A percentile compares a stretch with the other conserved stretches of the same genome.
Evolutionary conservation across 2,888 invertebrate species (phyloP).

Genomic region (Drosophila putrida): DNA sequence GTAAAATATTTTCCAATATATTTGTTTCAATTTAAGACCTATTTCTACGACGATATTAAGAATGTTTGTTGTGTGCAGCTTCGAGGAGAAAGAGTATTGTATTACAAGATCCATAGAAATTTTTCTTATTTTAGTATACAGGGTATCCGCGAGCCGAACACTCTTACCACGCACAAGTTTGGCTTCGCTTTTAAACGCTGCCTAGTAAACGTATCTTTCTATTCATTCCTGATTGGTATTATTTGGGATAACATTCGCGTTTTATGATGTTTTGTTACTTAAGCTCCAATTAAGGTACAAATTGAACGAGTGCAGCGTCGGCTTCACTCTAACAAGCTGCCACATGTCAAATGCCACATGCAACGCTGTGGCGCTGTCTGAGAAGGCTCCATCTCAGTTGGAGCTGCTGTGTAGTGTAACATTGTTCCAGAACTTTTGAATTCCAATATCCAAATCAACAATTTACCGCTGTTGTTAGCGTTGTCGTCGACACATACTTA

Average conservation of each 20-base stretch:
- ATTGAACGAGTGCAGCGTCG: constrained; percentile 13
- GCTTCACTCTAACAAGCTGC: constrained; percentile 51
- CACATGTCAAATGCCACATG: constrained; percentile 53
- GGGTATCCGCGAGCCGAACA: not conserved
- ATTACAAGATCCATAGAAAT: too few species aligned
- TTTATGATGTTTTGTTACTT: constrained; percentile 42
- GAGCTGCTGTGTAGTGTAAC: constrained; percentile 17
- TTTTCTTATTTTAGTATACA: not conserved
- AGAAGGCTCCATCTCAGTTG: not conserved
- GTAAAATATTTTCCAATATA: too few species aligned
- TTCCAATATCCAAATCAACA: constrained; percentile 81
- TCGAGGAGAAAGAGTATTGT: too few species aligned
- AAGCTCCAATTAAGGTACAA: constrained; percentile 38
- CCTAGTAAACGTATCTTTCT: constrained; percentile 2
- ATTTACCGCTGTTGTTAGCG: constrained; percentile 67
- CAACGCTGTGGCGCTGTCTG: constrained; percentile 42
- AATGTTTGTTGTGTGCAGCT: too few species aligned
- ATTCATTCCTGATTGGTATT: constrained; percentile 14
- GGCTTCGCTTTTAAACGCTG: not conserved
- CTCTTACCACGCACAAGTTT: not conserved
- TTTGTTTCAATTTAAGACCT: too few species aligned
- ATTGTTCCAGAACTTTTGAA: constrained; percentile 63
- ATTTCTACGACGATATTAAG: too few species aligned
- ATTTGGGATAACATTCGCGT: constrained; percentile 27
- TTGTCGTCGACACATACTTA: constrained; percentile 47